phyloP scores from a whole-genome alignment of 2,888 invertebrate species.

The Lydus trimaculatus region DNA sequence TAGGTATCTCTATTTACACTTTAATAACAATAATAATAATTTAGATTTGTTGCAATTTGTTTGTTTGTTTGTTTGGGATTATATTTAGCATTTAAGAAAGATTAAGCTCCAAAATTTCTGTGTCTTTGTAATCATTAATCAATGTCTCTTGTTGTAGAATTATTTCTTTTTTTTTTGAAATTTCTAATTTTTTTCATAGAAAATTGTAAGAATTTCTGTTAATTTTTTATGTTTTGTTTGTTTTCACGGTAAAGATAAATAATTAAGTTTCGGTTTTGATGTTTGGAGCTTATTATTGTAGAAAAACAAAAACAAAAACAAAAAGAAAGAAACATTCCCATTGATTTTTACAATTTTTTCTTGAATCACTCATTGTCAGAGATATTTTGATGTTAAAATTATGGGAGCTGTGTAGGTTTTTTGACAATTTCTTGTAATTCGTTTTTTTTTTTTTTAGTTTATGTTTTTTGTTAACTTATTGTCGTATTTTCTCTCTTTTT shows the following conservation, averaged over 20 bases:
- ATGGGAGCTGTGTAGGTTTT: neutral
- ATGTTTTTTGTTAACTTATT: neutral
- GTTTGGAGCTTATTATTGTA: constrained; percentile 1
- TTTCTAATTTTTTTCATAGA: neutral
- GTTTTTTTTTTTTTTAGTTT: neutral
- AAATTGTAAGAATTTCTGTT: neutral
- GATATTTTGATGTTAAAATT: neutral
- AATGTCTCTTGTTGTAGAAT: neutral
- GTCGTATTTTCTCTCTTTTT: neutral
- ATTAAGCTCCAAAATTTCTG: constrained; percentile 2
- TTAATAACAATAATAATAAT: neutral
- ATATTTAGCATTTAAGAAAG: neutral
- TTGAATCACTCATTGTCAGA: too few relatives aligned
- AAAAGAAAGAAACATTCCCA: neutral
- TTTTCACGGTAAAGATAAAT: neutral
- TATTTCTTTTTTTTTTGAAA: neutral
- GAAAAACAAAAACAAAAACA: constrained; percentile 19
- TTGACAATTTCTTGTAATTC: neutral
- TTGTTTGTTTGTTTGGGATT: neutral
- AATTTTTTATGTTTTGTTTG: neutral
- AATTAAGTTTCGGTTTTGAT: constrained; percentile 1
- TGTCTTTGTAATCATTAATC: neutral
- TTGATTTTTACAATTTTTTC: neutral
- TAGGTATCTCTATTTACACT: neutral
- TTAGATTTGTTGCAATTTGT: neutral